These are phyloP conservation scores for Scartelaos histophorus DNA, from an alignment of 2,113 vertebrate species.

Conservation along the genomic window DNA sequence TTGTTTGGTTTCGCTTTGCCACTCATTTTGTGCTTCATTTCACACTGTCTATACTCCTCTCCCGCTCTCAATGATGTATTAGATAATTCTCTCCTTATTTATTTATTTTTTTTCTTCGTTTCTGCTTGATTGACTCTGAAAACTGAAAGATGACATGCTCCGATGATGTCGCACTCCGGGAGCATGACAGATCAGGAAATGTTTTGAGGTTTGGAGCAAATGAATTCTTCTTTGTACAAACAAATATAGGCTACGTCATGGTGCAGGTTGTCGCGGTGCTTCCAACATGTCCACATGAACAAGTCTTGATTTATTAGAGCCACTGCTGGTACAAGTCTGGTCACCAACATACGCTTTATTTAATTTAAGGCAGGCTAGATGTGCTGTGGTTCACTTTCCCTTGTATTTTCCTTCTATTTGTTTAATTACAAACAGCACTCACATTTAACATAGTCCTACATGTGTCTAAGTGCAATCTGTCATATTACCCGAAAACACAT, in stretches of 20 bases:
- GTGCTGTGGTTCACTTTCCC: background rate
- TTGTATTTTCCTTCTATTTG: too few species aligned
- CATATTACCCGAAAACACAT: too few species aligned
- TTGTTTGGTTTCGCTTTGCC: conserved; percentile 46
- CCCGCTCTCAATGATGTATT: conserved; percentile 14
- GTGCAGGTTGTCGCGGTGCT: background rate
- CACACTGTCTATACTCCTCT: conserved; percentile 19
- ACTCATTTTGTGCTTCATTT: conserved; percentile 46
- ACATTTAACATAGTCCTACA: too few species aligned
- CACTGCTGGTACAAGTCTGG: background rate
- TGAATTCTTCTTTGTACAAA: background rate
- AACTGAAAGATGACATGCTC: conserved; percentile 19
- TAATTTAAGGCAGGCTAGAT: background rate
- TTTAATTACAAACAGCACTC: too few species aligned
- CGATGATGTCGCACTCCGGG: background rate
- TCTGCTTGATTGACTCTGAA: conserved; percentile 22
- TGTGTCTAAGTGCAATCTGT: too few species aligned
- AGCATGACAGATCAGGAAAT: conserved; percentile 16
- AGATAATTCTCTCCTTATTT: conserved; percentile 15
- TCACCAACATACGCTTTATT: too few species aligned
- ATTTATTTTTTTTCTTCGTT: background rate
- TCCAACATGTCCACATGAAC: background rate
- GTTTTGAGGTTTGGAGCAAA: background rate
- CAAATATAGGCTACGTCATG: background rate
- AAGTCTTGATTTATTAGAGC: background rate